Evolutionary conservation across 2,113 vertebrate genomes (phyloP), one percentile per base, ranked within the genome.

Genomic region (Mirza zaza): DNA sequence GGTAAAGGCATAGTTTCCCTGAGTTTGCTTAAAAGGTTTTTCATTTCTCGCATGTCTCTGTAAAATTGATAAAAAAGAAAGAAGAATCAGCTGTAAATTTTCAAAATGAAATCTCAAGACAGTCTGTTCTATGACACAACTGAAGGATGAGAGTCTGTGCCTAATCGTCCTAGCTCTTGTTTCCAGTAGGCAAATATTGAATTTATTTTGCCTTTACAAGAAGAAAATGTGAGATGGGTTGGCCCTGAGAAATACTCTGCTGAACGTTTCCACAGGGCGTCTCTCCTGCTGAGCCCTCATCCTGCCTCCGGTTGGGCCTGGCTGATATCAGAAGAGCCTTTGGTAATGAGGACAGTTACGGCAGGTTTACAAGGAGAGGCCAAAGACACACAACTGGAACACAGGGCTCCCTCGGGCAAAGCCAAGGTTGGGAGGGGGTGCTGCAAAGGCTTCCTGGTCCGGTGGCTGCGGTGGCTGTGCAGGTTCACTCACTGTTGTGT

Each of bases 1-100:
- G 99, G 99, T 99, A 99, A 99, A 99, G 99, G 99, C 99, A 99
- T 99, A 97, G 99, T 99, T 98, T 99, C 99, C 99, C 99, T 99
- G 99, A 99, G 99, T 99, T 99, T 99, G 98, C 99, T 99, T 98
- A 99, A 99, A 99, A 99, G 99, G 97, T 99, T 99, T 99, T 99
- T 99, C 99, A 99, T 99, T 98, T 99, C 99, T 98, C 99, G 98
- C 99, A 99, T 99, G 97, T 99, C 99, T 98, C 99, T 99, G 98
- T 94, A 97, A 97, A 98, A 96, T 97, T 71, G 95, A 98, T 92
- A 97, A 63, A 98, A 90, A 93, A 48, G 14, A 97, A 52, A 25
- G 14, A 97, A 52, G 21, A 93, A 75, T 95, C 36, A 97, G 68
- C 77, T 96, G 63, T 87, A 81, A 55, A 77, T 34, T 90, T 96